Evolutionary conservation across 2,888 invertebrate species (phyloP), one percentile per base, ranked within the genome.

Genomic region (Morpho deidamia): DNA sequence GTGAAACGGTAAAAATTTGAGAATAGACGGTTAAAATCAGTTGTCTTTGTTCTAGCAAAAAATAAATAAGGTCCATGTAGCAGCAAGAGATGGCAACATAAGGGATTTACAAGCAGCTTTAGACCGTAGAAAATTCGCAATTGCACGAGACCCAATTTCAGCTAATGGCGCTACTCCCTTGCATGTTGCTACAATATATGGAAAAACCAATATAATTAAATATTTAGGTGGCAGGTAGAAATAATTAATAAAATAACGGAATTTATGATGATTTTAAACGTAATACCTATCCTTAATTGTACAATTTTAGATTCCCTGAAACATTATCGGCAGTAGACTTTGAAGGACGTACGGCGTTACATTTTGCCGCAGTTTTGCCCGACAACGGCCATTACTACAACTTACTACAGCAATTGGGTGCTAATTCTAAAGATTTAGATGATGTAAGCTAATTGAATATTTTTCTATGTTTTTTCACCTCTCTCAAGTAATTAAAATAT

Each of bases 371-470:
- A 3, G 93, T 94, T 9, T 83, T 96, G 55, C 93, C 94, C 40
- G 96, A 97, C 70, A 97, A 97, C 71, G 96, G 95, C 0, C 95
- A 96, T 76, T 96, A 95, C 73, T 97, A 95, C 78, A 95, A 95
- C 77, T 91, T 97, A 51, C 87, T 98, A 48, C 91, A 95, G 63
- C 96, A 96, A 74, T 91, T 97, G 54, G 98, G 97, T 47, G 96
- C 96, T 37, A 96, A 97, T 83, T 92, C 95, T 2, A 93, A 95
- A 70, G 90, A 94, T 50, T 90, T 93, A 63, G 98, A 98, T 82
- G 95, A 95, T 78, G 97, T 97, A 87, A 91, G 92, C 39, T 32
- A 0, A 7, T n/a, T 32, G n/a, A n/a, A 8, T 32, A 1, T 9
- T 33, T 11, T 43, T 7, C 8, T 37, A 35, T 23, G 23, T 5